Conservation (phyloP, 2,888 invertebrate genomes). For the Chymomyza amoena region DNA sequence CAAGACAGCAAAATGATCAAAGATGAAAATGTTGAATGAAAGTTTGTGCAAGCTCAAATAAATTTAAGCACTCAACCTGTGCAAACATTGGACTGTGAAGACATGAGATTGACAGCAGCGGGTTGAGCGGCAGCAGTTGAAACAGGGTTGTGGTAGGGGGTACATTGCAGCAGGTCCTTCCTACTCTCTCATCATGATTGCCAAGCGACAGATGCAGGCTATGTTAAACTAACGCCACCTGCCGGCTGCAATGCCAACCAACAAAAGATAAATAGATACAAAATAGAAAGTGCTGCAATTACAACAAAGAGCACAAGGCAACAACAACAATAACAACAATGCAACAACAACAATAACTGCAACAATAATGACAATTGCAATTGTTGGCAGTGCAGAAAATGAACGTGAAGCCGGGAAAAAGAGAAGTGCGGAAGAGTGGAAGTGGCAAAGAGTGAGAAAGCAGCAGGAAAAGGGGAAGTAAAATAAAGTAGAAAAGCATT, state of each 20-base stretch:
- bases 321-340: constrained; percentile 22
- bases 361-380: constrained; percentile 48
- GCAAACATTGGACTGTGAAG: background rate
- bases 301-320: constrained; percentile 41
- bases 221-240: constrained; percentile 30
- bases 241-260: constrained; percentile 29
- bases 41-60: constrained; percentile 11
- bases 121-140: too few species aligned
- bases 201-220: constrained; percentile 34
- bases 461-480: constrained; percentile 36
- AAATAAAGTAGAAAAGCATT: constrained; percentile 55
- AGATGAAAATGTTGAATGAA: background rate
- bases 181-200: constrained; percentile 47
- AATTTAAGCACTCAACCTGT: constrained; percentile 5
- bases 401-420: too few species aligned
- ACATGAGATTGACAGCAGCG: background rate
- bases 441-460: background rate
- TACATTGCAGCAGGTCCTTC: background rate
- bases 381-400: constrained; percentile 36
- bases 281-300: constrained; percentile 48
- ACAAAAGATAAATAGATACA: constrained; percentile 10
- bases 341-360: constrained; percentile 46
- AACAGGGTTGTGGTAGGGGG: background rate
- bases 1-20: constrained; percentile 1
- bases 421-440: background rate